phyloP scores from a whole-genome alignment of 2,113 vertebrate genomes.

The Brachionichthys hirsutus region DNA sequence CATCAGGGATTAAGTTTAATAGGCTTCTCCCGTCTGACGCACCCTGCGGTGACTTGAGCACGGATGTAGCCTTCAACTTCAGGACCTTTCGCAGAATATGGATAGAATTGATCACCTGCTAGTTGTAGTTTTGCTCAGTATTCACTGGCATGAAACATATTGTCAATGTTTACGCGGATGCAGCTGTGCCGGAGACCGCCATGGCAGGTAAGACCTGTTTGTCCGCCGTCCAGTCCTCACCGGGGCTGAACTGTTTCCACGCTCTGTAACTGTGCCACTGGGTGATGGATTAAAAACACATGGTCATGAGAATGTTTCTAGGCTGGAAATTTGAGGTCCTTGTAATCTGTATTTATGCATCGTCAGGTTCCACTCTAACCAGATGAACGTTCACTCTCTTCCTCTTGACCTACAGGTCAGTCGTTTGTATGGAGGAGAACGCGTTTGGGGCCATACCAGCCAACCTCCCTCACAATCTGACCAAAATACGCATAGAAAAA shows the following conservation, averaged over 20 bases:
- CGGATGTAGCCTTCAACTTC: conserved; percentile 62
- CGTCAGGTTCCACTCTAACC: background rate
- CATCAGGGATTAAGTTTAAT: conserved; percentile 86
- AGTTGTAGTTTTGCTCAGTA: conserved; percentile 71
- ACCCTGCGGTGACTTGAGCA: conserved; percentile 71
- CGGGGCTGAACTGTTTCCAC: conserved; percentile 3
- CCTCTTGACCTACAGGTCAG: conserved; percentile 67
- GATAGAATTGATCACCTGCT: conserved; percentile 75
- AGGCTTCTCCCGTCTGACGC: conserved; percentile 78
- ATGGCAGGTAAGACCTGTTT: conserved; percentile 83
- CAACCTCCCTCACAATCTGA: conserved; percentile 82
- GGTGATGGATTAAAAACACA: background rate
- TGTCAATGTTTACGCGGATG: conserved; percentile 81
- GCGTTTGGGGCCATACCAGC: conserved; percentile 80
- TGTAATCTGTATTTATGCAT: background rate
- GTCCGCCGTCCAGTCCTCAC: background rate
- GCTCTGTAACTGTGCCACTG: conserved; percentile 16
- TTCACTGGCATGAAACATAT: conserved; percentile 32
- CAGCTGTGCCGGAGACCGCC: conserved; percentile 82
- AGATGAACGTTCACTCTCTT: conserved; percentile 3
- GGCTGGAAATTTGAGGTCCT: background rate
- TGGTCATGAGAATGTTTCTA: background rate
- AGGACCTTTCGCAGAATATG: conserved; percentile 81
- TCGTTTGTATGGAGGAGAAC: conserved; percentile 83
- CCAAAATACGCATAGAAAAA: conserved; percentile 89